Base-by-base conservation (phyloP, 64 coral and sea anemone species). In the Cladopsammia gracilis region DNA sequence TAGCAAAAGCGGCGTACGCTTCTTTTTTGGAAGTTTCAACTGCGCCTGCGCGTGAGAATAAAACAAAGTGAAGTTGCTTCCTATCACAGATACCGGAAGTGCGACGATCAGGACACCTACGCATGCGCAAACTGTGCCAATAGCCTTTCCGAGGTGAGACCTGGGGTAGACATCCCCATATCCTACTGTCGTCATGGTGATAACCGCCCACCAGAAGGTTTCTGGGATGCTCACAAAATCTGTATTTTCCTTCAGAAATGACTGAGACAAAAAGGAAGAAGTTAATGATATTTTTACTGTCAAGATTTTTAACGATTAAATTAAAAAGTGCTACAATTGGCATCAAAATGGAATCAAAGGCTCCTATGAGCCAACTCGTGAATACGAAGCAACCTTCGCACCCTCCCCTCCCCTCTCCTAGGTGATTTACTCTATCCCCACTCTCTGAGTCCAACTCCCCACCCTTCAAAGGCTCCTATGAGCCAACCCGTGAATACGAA, bases 171-270 rank as follows among this genome's bases (percentile, higher is more conserved):
- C 92, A 64, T 99, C 98, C 14, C 98, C 98, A 43, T 99, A 99
- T 4, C 98, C 98, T 19, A 99, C 98, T 53, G 98, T 99, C 85
- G 98, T 99, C 98, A 99, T 99, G 77, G 98, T 99, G 68, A 99
- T 99, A 3, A 99, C 95, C 45, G 98, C 98, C 98, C 98, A 99
- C 98, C 98, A 99, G 76, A 99, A 99, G 23, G 94, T 76, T 47
- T 94, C 88, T 57, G 98, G 98, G 43, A 99, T 99, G 70, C 89
- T 99, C 11, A 19, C 5, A 70, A 99, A 99, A 57, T 94, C 18
- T 3, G n/a, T 13, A 0, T 45, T 20, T 18, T 23, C 5, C n/a
- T 58, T 7, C 15, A 20, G 44, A 56, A n/a, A 20, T 19, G 43
- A 78, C 4, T 7, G 6, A 73, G 58, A 81, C 13, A 69, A 12